These are phyloP conservation scores for Volucella zonaria DNA, from an alignment of 2,888 invertebrate genomes.

Conservation along the genomic window DNA sequence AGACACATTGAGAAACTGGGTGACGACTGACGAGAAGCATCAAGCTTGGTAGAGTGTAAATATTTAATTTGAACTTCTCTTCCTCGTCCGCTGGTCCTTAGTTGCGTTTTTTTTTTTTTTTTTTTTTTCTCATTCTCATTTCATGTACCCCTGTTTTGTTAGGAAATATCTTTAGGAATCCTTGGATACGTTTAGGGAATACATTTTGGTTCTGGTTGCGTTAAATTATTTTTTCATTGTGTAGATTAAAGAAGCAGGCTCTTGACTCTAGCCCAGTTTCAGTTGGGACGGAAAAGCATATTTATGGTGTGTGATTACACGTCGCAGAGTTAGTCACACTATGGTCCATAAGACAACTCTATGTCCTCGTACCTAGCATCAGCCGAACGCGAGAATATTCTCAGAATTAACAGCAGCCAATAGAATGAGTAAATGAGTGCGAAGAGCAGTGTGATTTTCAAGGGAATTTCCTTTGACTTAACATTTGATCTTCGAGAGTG, in stretches of 20 bases:
- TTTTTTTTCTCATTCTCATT: not conserved
- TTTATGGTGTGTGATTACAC: slow-evolving; percentile 72
- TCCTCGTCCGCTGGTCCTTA: slow-evolving; percentile 47
- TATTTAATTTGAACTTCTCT: slow-evolving; percentile 67
- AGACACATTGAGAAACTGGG: slow-evolving; percentile 2
- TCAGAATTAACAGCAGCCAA: too few species aligned
- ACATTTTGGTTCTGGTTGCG: slow-evolving; percentile 61
- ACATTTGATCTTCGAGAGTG: slow-evolving; percentile 50
- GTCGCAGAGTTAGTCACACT: slow-evolving; percentile 67
- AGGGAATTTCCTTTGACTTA: slow-evolving; percentile 42
- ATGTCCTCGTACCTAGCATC: not conserved
- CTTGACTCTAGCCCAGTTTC: not conserved
- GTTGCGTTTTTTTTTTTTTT: slow-evolving; percentile 17
- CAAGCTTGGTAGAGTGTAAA: slow-evolving; percentile 59
- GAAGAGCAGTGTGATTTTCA: slow-evolving; percentile 41
- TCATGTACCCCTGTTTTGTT: too few species aligned
- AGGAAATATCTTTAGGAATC: slow-evolving; percentile 26
- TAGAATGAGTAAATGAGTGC: too few species aligned
- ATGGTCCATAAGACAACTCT: slow-evolving; percentile 34
- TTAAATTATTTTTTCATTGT: slow-evolving; percentile 73
- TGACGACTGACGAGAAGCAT: not conserved
- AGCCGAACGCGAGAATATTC: too few species aligned
- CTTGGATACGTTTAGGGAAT: slow-evolving; percentile 60
- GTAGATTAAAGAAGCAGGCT: slow-evolving; percentile 55
- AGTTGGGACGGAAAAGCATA: slow-evolving; percentile 19